Percentiles rank a stretch among this genome's conserved stretches.
Conservation (phyloP, 2,797 vertebrate species). For the Myiotriccus ornatus region DNA sequence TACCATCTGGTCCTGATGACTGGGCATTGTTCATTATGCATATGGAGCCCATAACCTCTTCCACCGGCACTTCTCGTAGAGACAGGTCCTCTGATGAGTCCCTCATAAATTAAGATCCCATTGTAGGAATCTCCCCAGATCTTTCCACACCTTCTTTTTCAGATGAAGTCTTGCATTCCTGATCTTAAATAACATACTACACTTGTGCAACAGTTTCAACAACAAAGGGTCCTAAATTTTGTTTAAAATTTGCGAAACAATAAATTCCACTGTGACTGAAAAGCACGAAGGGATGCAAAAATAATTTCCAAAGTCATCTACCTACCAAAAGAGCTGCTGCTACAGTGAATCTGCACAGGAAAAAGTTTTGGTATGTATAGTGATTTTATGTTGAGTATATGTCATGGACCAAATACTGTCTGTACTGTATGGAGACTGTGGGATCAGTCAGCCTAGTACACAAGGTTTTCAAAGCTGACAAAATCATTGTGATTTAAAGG, state of each 20-base stretch:
- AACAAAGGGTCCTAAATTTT: background rate
- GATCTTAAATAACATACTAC: background rate
- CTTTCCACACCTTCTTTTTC: background rate
- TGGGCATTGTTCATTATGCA: background rate
- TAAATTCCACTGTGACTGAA: background rate
- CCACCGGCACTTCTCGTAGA: background rate
- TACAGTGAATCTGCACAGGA: background rate
- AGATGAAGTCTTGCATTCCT: background rate
- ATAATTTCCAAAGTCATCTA: background rate
- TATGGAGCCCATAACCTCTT: conserved; percentile 31
- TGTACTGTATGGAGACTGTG: background rate
- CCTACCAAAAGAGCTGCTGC: background rate
- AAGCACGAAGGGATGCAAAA: background rate
- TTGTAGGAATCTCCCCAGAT: background rate
- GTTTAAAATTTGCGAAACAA: background rate
- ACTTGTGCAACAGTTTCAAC: background rate
- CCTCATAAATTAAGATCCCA: conserved; percentile 10
- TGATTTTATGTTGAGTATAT: background rate
- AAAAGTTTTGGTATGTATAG: background rate
- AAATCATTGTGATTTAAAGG: conserved; percentile 16
- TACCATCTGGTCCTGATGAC: background rate
- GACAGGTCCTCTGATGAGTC: conserved; percentile 12
- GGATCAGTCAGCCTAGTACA: background rate
- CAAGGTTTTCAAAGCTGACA: background rate
- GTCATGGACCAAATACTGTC: background rate